Evolutionary conservation across 92 coral and sea anemone species (phyloP).

Genomic region (Micromussa lordhowensis): DNA sequence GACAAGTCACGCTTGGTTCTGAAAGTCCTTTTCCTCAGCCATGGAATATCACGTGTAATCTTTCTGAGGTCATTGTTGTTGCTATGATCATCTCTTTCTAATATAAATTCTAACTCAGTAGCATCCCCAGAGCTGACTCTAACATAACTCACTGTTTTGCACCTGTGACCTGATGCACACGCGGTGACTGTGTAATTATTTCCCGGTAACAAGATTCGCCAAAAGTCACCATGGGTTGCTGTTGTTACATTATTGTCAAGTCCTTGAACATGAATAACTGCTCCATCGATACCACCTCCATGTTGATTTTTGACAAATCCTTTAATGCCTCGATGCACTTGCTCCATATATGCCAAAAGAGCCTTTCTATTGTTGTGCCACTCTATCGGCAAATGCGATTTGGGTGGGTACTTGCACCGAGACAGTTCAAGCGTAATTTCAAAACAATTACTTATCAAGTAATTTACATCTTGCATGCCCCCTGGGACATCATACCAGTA

Average conservation of each 20-base stretch:
- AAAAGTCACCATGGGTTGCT: constrained; percentile 80
- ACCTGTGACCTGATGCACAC: constrained; percentile 67
- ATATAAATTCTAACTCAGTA: constrained; percentile 61
- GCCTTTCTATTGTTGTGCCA: constrained; percentile 91
- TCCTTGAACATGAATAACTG: constrained; percentile 81
- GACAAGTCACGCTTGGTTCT: constrained; percentile 40
- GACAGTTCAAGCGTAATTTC: constrained; percentile 95
- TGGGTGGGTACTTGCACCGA: constrained; percentile 89
- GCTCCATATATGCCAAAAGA: constrained; percentile 82
- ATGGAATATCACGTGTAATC: constrained; percentile 15
- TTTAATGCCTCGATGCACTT: constrained; percentile 86
- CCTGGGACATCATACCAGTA: constrained; percentile 97
- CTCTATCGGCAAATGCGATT: constrained; percentile 66
- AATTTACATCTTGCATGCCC: constrained; percentile 98
- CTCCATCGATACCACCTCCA: constrained; percentile 75
- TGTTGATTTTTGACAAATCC: constrained; percentile 80
- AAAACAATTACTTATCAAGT: constrained; percentile 95
- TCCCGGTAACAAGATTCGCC: constrained; percentile 88
- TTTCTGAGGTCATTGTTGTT: not conserved
- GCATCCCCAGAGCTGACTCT: constrained; percentile 64
- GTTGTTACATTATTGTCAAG: constrained; percentile 80
- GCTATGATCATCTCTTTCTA: not conserved
- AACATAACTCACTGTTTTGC: constrained; percentile 49
- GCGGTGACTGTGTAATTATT: constrained; percentile 70
- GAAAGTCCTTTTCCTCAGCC: constrained; percentile 35